Base-by-base conservation (phyloP, 2,113 vertebrate species). In the Sylvietta virens region DNA sequence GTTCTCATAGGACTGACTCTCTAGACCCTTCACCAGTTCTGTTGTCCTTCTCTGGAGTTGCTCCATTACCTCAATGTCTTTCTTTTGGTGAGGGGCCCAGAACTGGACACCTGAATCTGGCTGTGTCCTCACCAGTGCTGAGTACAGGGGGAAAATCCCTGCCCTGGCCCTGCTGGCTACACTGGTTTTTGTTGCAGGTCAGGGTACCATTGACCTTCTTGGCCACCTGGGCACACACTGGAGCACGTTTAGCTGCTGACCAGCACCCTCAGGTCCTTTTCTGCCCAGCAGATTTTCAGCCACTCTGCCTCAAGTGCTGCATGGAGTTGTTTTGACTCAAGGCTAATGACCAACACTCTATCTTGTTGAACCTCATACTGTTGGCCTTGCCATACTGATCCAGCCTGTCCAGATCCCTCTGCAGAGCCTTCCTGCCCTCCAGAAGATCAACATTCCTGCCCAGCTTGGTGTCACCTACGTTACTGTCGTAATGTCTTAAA, bases 161-260 rank as follows among this genome's bases (percentile, higher is more conserved):
- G 40, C 23, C 28, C 40, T n/a, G 48, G 23, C 23, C 18, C 18
- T 64, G 15, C 28, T 64, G 69, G 40, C 23, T 11, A 4, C 19
- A 23, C 11, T 28, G 40, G 7, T 84, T 73, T 73, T 56, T 73
- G 7, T 39, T 56, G n/a, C 3, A n/a, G 12, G 23, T 64, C 69
- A 39, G 40, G 28, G 7, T 39, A 11, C 28, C 48, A 15, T 3
- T 56, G 28, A 4, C 28, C 6, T 10, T n/a, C n/a, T 47, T 73
- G 40, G n/a, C 10, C 19, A 8, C 28, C 28, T 73, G 40, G 10
- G 40, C 40, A 20, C 37, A 42, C 10, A 3, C 23, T 65, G 50
- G 23, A 4, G 8, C 0, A 0, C 28, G n/a, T 72, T 45, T 8
- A 47, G 69, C n/a, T 73, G n/a, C 58, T 73, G n/a, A n/a, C 18